Percentiles rank a stretch among this genome's conserved stretches.
Evolutionary conservation across 2,797 vertebrate species (phyloP).

Genomic region (Limosa lapponica): DNA sequence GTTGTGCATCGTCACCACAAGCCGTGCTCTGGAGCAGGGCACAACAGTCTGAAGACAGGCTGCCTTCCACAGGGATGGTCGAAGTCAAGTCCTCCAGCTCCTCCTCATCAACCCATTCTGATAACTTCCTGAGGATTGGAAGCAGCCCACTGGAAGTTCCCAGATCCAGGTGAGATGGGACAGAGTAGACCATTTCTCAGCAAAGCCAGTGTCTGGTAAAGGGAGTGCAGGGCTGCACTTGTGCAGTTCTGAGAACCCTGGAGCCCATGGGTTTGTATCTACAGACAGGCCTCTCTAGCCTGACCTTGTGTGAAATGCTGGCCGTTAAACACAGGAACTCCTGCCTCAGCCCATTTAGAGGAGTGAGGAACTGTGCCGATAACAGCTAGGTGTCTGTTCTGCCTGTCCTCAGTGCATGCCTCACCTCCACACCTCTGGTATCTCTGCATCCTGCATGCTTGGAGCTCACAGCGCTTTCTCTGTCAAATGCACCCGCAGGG

Average conservation of each 20-base stretch:
- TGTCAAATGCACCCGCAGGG: neutral
- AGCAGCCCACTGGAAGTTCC: constrained; percentile 96
- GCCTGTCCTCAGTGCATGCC: neutral
- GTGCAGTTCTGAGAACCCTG: neutral
- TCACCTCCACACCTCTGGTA: neutral
- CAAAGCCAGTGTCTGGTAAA: neutral
- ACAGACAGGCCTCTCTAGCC: neutral
- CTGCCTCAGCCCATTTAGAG: neutral
- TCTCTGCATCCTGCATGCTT: constrained; percentile 16
- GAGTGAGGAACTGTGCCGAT: neutral
- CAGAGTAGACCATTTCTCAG: neutral
- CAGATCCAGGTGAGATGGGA: constrained; percentile 80
- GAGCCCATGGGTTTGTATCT: neutral
- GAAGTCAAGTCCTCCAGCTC: constrained; percentile 93
- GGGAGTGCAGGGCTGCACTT: neutral
- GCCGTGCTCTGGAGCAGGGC: constrained; percentile 86
- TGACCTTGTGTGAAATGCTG: neutral
- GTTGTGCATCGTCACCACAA: constrained; percentile 86
- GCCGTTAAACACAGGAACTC: neutral
- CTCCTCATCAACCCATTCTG: constrained; percentile 94
- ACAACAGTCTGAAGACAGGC: constrained; percentile 82
- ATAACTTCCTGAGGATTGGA: constrained; percentile 85
- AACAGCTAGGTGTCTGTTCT: neutral
- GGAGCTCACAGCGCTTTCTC: neutral
- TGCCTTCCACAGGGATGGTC: constrained; percentile 63